Evolutionary conservation across 2,113 vertebrate species (phyloP).

Genomic region (Chascanopsetta lugubris): DNA sequence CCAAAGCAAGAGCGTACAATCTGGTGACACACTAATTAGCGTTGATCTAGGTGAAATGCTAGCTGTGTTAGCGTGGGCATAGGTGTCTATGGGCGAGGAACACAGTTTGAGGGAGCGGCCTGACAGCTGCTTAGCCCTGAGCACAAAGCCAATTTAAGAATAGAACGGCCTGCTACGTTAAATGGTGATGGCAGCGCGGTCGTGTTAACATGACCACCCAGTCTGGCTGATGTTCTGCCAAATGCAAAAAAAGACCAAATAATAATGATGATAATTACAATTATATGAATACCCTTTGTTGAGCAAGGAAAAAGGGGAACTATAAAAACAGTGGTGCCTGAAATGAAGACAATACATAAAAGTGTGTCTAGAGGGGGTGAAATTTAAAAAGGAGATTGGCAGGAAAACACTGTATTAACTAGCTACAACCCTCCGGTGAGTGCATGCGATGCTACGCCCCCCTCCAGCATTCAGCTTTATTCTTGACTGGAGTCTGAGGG

Average conservation of each 20-base stretch:
- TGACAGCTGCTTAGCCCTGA: constrained; percentile 68
- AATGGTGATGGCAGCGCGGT: constrained; percentile 26
- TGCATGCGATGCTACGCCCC: constrained; percentile 40
- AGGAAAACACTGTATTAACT: constrained; percentile 64
- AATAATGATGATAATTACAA: constrained; percentile 14
- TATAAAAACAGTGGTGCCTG: constrained; percentile 13
- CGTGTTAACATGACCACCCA: constrained; percentile 15
- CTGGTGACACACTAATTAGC: constrained; percentile 75
- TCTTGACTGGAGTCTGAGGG: constrained; percentile 49
- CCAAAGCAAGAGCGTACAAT: constrained; percentile 54
- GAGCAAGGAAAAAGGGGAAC: constrained; percentile 3
- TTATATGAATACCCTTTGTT: constrained; percentile 20
- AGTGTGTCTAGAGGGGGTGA: constrained; percentile 47
- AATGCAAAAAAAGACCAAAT: constrained; percentile 5
- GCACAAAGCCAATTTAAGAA: constrained; percentile 58
- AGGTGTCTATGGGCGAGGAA: constrained; percentile 61
- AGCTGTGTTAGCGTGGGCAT: constrained; percentile 58
- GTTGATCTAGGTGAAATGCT: constrained; percentile 69
- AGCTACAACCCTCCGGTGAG: constrained; percentile 48
- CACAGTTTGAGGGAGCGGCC: constrained; percentile 62
- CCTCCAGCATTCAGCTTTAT: constrained; percentile 54
- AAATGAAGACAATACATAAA: constrained; percentile 53
- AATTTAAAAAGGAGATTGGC: constrained; percentile 62
- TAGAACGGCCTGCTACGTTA: constrained; percentile 43
- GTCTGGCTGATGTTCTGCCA: not conserved